Evolutionary conservation across 2,113 vertebrate species (phyloP).

Genomic region (Pampusana beccarii): DNA sequence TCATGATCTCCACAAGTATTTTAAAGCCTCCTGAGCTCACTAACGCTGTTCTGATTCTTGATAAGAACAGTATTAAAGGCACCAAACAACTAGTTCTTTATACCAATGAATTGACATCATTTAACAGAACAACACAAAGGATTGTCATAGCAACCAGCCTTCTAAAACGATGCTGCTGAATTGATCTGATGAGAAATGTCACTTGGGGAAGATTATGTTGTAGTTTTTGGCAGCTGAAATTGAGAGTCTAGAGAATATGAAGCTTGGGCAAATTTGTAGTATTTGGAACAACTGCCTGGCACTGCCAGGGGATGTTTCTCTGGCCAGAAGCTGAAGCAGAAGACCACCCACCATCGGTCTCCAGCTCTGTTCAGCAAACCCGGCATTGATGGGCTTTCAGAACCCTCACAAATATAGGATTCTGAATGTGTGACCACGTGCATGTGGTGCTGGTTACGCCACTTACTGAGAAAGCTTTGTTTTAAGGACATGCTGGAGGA

Average conservation of each 20-base stretch:
- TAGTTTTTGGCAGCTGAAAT: conserved; percentile 29
- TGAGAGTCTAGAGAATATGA: background rate
- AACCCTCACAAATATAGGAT: background rate
- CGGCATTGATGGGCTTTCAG: background rate
- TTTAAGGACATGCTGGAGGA: background rate
- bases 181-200: conserved; percentile 43
- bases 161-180: background rate
- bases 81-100: background rate
- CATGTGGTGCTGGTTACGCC: background rate
- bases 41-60: background rate
- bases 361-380: background rate
- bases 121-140: background rate
- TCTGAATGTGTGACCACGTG: background rate
- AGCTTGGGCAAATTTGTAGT: background rate
- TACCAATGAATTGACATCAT: background rate
- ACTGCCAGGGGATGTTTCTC: background rate
- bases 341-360: background rate
- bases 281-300: background rate
- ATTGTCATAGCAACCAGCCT: conserved; percentile 50
- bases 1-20: background rate
- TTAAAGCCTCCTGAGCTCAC: background rate
- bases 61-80: background rate
- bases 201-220: conserved; percentile 10
- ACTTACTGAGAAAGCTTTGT: background rate
- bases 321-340: background rate